phyloP scores from a whole-genome alignment of 1,140 invertebrate genomes.

The Ceratoteleas bidentatus region DNA sequence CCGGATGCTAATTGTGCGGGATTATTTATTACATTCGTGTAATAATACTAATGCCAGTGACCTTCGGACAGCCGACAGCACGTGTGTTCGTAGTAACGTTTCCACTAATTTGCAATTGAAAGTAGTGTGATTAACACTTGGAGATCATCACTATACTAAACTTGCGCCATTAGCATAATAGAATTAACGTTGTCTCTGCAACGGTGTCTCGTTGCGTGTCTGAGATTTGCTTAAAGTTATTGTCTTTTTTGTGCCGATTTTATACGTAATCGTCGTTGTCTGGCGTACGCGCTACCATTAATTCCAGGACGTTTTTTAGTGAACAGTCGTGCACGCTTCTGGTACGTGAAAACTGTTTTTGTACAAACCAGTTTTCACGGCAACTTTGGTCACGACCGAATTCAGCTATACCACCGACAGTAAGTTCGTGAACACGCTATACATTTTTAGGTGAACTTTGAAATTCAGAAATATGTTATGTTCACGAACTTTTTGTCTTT shows the following conservation, averaged over 20 bases:
- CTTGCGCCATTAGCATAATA: constrained; percentile 40
- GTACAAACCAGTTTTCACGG: too few species aligned
- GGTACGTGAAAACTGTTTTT: too few species aligned
- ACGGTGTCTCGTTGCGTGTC: not conserved
- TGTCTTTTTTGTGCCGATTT: constrained; percentile 18
- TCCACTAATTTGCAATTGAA: constrained; percentile 63
- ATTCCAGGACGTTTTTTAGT: too few species aligned
- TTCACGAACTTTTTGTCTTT: too few species aligned
- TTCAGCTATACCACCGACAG: too few species aligned
- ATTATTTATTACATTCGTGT: constrained; percentile 53
- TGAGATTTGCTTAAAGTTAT: constrained; percentile 11
- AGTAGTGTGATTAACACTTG: constrained; percentile 51
- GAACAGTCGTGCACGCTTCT: too few species aligned
- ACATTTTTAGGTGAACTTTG: too few species aligned
- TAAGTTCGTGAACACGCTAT: too few species aligned
- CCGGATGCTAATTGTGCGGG: constrained; percentile 42
- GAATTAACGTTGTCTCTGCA: constrained; percentile 29
- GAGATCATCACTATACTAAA: constrained; percentile 58
- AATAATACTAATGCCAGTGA: constrained; percentile 53
- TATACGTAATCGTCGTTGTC: too few species aligned
- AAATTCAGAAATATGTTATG: too few species aligned
- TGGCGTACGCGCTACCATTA: too few species aligned
- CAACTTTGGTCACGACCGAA: too few species aligned
- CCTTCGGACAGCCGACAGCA: constrained; percentile 41
- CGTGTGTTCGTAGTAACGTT: constrained; percentile 41